Base-by-base conservation (phyloP, 1,140 invertebrate genomes). In the Drosophila pseudoobscura region DNA sequence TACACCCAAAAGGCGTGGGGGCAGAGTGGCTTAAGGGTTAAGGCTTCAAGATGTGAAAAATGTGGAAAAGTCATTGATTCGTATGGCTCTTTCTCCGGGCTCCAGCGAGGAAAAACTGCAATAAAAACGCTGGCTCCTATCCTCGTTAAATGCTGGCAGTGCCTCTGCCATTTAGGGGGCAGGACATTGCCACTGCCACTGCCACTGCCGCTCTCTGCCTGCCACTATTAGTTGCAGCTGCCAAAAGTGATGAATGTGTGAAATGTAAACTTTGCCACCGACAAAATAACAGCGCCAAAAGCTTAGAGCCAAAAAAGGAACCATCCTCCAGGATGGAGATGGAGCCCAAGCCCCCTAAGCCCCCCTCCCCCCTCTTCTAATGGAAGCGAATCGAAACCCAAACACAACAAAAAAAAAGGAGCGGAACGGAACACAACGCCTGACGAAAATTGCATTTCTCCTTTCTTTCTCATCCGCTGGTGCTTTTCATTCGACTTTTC, bases 211-310 rank as follows among this genome's bases (percentile, higher is more conserved):
- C 35, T 39, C 35, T 13, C 35, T 39, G 35, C 35, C 35, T 39
- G 35, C 82, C 82, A 88, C 83, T 88, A 88, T 88, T 88, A 88
- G 83, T 88, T 88, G 83, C 83, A 88, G 83, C 83, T 88, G 83
- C 83, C 83, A 88, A 80, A 88, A 88, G 83, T 88, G 83, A 88
- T 88, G 83, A 88, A 88, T 88, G 83, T 88, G 83, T 88, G 83
- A 88, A 88, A 88, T 88, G 83, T 88, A 88, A 88, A 88, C 83
- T 88, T 87, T 88, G 83, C 88, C 79, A 88, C 83, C 75, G 74
- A 88, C 74, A 76, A 58, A 82, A 82, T 88, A 87, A 87, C 82
- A 82, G 80, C 79, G 80, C 75, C 80, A 71, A 83, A 71, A 77
- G 77, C 73, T 61, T 52, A 53, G 80, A 66, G 80, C 75, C 75